Evolutionary conservation across 2,888 invertebrate species (phyloP).

Genomic region (Xylota segnis): DNA sequence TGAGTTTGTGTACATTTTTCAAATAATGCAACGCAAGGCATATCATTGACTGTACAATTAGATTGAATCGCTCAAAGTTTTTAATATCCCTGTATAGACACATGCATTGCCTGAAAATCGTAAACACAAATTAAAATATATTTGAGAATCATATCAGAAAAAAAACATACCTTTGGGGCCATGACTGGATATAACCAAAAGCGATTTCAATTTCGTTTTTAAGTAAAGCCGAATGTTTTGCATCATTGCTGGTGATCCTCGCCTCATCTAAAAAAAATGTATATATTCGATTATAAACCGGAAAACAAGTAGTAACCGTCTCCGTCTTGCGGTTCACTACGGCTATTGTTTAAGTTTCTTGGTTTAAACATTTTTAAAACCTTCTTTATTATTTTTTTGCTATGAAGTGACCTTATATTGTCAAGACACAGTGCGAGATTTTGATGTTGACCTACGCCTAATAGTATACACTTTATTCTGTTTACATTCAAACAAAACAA

Average conservation of each 20-base stretch:
- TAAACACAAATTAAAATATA: constrained; percentile 2
- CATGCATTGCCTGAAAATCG: constrained; percentile 92
- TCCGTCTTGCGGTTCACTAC: too few species aligned
- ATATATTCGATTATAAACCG: too few species aligned
- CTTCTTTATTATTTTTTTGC: too few species aligned
- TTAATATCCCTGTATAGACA: constrained; percentile 96
- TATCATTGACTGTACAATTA: constrained; percentile 94
- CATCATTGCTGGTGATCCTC: constrained; percentile 91
- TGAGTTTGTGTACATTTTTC: constrained; percentile 88
- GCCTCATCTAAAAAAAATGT: constrained; percentile 88
- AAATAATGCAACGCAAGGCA: constrained; percentile 93
- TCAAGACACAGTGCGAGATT: too few species aligned
- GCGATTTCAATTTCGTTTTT: constrained; percentile 93
- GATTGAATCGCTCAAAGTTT: constrained; percentile 95
- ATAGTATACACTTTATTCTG: too few species aligned
- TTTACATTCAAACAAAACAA: too few species aligned
- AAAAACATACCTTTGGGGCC: constrained; percentile 92
- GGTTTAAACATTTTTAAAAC: too few species aligned
- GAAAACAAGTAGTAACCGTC: too few species aligned
- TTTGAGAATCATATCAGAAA: constrained; percentile 43
- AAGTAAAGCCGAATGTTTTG: constrained; percentile 90
- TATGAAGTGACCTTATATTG: too few species aligned
- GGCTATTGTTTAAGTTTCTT: too few species aligned
- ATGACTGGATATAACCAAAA: constrained; percentile 93
- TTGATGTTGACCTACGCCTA: too few species aligned